Conservation (phyloP, 2,113 vertebrate genomes). For the Piliocolobus tephrosceles region DNA sequence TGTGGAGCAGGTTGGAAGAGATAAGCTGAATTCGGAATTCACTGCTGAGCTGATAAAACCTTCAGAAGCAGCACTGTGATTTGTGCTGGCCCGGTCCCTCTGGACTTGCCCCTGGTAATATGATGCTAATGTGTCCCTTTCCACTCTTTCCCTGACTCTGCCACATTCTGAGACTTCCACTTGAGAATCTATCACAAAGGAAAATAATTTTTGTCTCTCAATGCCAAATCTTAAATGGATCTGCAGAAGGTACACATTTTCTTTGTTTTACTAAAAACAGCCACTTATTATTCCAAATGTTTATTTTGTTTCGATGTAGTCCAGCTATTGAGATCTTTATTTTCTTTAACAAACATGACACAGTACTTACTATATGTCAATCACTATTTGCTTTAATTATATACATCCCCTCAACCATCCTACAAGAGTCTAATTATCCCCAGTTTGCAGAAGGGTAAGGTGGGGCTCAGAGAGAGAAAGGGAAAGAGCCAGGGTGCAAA, state of each 20-base stretch:
- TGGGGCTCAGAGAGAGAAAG: background rate
- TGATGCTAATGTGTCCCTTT: background rate
- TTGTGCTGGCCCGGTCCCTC: background rate
- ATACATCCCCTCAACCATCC: background rate
- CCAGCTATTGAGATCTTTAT: background rate
- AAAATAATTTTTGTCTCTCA: background rate
- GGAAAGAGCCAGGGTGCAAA: background rate
- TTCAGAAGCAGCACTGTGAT: background rate
- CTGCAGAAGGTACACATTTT: background rate
- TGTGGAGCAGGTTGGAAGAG: background rate
- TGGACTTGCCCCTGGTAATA: background rate
- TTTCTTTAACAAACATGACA: constrained; percentile 5
- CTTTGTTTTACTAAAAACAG: background rate
- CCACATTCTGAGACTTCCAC: background rate
- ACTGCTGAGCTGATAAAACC: background rate
- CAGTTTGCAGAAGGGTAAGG: background rate
- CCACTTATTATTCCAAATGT: background rate
- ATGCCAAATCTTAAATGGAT: background rate
- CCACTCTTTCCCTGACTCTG: background rate
- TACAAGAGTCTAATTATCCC: background rate
- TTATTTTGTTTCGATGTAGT: constrained; percentile 9
- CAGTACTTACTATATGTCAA: background rate
- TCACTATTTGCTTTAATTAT: background rate
- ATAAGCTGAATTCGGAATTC: background rate
- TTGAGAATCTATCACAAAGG: background rate